Conservation (phyloP, 2,113 vertebrate species). For the Rhynchomys soricoides region DNA sequence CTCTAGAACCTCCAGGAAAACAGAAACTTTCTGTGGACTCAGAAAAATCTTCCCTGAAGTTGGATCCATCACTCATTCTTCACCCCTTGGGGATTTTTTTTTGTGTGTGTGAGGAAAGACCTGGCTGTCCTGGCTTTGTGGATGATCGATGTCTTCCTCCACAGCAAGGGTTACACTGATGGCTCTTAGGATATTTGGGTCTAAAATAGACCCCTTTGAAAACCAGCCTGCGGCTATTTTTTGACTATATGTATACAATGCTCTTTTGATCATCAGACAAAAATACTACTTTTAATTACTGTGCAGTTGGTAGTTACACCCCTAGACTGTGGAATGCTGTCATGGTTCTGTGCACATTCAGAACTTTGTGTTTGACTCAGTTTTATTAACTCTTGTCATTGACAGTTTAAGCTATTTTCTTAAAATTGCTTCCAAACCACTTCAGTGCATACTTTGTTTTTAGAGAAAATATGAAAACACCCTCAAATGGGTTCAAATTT, state of each 20-base stretch:
- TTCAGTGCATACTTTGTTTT: slow-evolving; percentile 59
- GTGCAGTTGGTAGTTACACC: slow-evolving; percentile 34
- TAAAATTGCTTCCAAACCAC: slow-evolving; percentile 71
- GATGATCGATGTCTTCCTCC: slow-evolving; percentile 58
- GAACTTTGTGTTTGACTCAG: slow-evolving; percentile 76
- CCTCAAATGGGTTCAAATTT: background rate
- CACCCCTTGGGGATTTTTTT: slow-evolving; percentile 22
- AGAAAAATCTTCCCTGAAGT: background rate
- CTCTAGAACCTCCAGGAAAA: background rate
- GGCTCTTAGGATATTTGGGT: slow-evolving; percentile 68
- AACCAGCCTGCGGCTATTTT: slow-evolving; percentile 82
- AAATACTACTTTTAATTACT: slow-evolving; percentile 82
- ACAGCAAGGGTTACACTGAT: slow-evolving; percentile 73
- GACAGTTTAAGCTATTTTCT: slow-evolving; percentile 54
- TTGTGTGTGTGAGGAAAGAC: background rate
- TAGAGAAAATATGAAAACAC: background rate
- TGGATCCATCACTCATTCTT: background rate
- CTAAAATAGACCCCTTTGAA: slow-evolving; percentile 83
- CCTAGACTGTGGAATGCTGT: slow-evolving; percentile 76
- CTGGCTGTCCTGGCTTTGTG: background rate
- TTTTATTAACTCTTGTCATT: slow-evolving; percentile 64
- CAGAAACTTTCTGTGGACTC: background rate
- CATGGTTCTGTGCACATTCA: slow-evolving; percentile 61
- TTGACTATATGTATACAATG: slow-evolving; percentile 62
- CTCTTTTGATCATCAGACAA: slow-evolving; percentile 85